Evolutionary conservation across 2,888 invertebrate genomes (phyloP).

Genomic region (Smittia sp.): DNA sequence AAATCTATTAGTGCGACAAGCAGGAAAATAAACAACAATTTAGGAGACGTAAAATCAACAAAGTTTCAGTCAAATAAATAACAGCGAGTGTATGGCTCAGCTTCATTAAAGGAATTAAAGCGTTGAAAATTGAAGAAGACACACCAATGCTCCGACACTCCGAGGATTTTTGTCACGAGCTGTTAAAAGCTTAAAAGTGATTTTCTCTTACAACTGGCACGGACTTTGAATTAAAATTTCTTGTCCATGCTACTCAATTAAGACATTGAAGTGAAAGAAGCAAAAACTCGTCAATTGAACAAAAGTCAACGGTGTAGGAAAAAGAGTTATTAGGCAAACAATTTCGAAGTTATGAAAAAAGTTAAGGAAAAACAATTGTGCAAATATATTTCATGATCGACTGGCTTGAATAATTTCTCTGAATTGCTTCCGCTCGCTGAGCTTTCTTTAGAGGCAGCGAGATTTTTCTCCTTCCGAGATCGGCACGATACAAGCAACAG

Average conservation of each 20-base stretch:
- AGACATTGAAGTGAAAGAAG: not conserved
- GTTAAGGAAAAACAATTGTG: too few species aligned
- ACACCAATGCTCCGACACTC: not conserved
- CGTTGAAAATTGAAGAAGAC: not conserved
- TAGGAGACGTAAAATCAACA: not conserved
- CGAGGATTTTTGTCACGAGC: too few species aligned
- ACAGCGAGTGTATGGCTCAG: not conserved
- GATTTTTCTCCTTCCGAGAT: too few species aligned
- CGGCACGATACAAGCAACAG: too few species aligned
- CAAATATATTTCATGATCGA: too few species aligned
- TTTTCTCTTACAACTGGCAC: not conserved
- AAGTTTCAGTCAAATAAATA: not conserved
- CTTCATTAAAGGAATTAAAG: not conserved
- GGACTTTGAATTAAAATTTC: not conserved
- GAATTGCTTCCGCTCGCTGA: too few species aligned
- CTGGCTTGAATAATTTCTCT: too few species aligned
- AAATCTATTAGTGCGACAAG: not conserved
- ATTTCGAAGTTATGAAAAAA: not conserved
- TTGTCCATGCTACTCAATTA: not conserved
- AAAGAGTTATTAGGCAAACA: not conserved
- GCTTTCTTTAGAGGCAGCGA: too few species aligned
- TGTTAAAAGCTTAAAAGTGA: not conserved
- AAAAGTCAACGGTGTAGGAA: not conserved
- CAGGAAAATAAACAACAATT: not conserved
- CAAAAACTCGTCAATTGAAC: not conserved